A percentile compares a stretch with the other conserved stretches of the same genome.
phyloP scores from a whole-genome alignment of 2,797 vertebrate species.

The Coendou prehensilis region DNA sequence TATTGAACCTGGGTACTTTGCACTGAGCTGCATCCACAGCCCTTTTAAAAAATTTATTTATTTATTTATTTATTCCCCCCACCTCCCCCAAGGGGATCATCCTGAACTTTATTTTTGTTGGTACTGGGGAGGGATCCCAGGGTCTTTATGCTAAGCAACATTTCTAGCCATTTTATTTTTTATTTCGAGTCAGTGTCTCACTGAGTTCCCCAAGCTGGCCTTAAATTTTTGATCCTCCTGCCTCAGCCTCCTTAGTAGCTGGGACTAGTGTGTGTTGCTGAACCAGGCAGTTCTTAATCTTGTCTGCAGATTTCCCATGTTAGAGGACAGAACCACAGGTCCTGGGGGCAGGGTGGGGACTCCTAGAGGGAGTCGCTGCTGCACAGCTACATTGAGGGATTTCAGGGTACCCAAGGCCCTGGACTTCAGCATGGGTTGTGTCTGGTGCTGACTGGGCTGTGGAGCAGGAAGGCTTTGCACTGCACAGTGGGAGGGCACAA shows the following conservation, averaged over 20 bases:
- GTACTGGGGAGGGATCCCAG: not conserved
- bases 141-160: not conserved
- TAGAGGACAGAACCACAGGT: not conserved
- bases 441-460: not conserved
- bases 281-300: not conserved
- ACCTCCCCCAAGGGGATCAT: not conserved
- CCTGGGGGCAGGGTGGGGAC: not conserved
- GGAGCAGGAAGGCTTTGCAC: not conserved
- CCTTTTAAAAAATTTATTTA: not conserved
- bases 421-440: not conserved
- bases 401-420: not conserved
- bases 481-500: not conserved
- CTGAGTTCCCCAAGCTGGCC: not conserved
- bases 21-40: not conserved
- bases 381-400: rapidly evolving
- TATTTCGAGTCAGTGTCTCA: not conserved
- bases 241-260: not conserved
- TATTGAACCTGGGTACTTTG: not conserved
- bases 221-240: not conserved
- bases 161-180: not conserved
- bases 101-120: not conserved
- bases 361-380: not conserved
- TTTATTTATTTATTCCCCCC: not conserved
- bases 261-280: not conserved
- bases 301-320: not conserved